Conservation (phyloP, 2,888 invertebrate species). For the Agriotes lineatus region DNA sequence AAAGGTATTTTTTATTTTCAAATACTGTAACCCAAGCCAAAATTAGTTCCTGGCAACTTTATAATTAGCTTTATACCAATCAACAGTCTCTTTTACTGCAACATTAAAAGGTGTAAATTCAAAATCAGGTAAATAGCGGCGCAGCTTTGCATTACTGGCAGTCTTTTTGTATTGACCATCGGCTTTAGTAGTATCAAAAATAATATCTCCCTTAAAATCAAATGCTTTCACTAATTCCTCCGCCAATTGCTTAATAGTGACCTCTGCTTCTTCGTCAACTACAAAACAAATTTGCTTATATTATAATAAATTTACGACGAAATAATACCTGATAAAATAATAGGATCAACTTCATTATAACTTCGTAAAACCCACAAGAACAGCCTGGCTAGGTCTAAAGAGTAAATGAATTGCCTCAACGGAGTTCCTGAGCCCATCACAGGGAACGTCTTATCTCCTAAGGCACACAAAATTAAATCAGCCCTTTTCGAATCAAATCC, state of each 20-base stretch:
- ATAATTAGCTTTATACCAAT: conserved; percentile 89
- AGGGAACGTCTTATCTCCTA: conserved; percentile 70
- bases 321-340: conserved; percentile 92
- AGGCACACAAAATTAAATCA: no score
- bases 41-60: conserved; percentile 76
- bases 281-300: conserved; percentile 53
- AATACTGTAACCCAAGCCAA: no score
- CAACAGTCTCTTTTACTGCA: conserved; percentile 87
- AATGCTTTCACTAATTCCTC: conserved; percentile 86
- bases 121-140: conserved; percentile 83
- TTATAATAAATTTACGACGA: neutral
- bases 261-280: conserved; percentile 95
- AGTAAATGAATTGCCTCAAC: conserved; percentile 96
- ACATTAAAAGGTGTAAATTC: conserved; percentile 89
- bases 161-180: conserved; percentile 99
- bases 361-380: conserved; percentile 91
- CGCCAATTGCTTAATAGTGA: conserved; percentile 90
- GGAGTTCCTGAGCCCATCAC: conserved; percentile 95
- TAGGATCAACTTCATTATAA: conserved; percentile 91
- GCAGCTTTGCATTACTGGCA: conserved; percentile 92
- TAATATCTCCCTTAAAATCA: conserved; percentile 80
- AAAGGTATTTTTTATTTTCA: no score
- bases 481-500: no score
- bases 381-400: conserved; percentile 89
- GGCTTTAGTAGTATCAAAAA: conserved; percentile 87